These are phyloP conservation scores for Zaprionus capensis DNA, from an alignment of 1,140 invertebrate species.

Conservation along the genomic window DNA sequence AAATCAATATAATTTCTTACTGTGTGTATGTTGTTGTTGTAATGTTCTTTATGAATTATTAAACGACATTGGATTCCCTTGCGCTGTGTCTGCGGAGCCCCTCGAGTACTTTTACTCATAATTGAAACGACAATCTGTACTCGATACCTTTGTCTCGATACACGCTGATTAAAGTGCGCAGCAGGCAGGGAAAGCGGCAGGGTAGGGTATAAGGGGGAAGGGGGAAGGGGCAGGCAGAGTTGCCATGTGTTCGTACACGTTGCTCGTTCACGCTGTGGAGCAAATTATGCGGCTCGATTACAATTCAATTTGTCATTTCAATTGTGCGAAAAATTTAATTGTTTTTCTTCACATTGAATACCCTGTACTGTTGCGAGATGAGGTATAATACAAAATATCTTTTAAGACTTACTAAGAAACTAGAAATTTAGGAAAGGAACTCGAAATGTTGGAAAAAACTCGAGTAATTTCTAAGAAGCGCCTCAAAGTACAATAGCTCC, in stretches of 20 bases:
- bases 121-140: conserved; percentile 39
- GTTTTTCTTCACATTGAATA: background rate
- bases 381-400: background rate
- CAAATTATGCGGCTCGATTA: conserved; percentile 6
- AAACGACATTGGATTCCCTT: conserved; percentile 52
- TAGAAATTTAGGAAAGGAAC: too few species aligned
- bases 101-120: conserved; percentile 62
- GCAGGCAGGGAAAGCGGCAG: background rate
- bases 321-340: conserved; percentile 3
- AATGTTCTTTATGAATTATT: conserved; percentile 66
- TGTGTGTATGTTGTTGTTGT: conserved; percentile 27
- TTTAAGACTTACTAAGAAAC: background rate
- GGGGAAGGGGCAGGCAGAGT: background rate
- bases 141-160: conserved; percentile 41
- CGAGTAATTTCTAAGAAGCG: too few species aligned
- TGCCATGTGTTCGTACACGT: background rate
- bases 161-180: conserved; percentile 2
- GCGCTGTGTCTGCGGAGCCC: conserved; percentile 26
- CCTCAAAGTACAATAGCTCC: too few species aligned
- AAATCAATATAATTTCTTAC: conserved; percentile 71
- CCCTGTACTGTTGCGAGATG: background rate
- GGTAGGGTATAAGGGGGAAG: too few species aligned
- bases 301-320: conserved; percentile 1
- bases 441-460: too few species aligned
- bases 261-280: background rate